Evolutionary conservation across 2,888 invertebrate species (phyloP).

Genomic region (Plebejus melissa): DNA sequence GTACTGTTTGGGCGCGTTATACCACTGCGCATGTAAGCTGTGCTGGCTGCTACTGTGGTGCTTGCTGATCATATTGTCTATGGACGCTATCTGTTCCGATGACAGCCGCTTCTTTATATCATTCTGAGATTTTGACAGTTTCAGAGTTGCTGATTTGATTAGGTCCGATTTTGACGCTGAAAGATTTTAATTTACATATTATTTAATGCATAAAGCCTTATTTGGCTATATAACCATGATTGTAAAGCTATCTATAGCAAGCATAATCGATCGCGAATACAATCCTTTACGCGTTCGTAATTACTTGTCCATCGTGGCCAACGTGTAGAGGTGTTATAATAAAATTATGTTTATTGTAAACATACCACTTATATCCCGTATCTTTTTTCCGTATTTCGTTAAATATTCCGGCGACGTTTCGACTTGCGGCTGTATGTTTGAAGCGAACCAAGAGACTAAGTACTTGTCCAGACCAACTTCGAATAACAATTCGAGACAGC

Average conservation of each 20-base stretch:
- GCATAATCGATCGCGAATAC: too few species aligned
- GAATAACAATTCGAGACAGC: constrained; percentile 87
- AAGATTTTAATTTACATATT: constrained; percentile 36
- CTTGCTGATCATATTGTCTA: constrained; percentile 62
- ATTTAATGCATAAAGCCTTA: background rate
- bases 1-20: constrained; percentile 54
- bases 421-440: constrained; percentile 82
- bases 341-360: too few species aligned
- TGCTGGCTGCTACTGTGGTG: constrained; percentile 63
- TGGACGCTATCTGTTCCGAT: constrained; percentile 56
- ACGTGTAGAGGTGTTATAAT: too few species aligned
- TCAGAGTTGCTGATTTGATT: constrained; percentile 59
- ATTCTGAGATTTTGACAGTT: constrained; percentile 66
- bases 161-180: constrained; percentile 58
- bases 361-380: constrained; percentile 63
- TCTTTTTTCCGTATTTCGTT: constrained; percentile 59
- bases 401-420: constrained; percentile 60
- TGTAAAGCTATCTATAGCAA: too few species aligned
- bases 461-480: constrained; percentile 87
- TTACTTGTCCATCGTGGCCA: too few species aligned
- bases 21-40: constrained; percentile 63
- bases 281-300: too few species aligned
- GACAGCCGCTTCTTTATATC: constrained; percentile 80
- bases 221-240: background rate
- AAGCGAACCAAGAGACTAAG: constrained; percentile 82